A percentile compares a stretch with the other conserved stretches of the same genome.
Evolutionary conservation across 1,140 invertebrate genomes (phyloP).

Genomic region (Cecropterus lyciades): DNA sequence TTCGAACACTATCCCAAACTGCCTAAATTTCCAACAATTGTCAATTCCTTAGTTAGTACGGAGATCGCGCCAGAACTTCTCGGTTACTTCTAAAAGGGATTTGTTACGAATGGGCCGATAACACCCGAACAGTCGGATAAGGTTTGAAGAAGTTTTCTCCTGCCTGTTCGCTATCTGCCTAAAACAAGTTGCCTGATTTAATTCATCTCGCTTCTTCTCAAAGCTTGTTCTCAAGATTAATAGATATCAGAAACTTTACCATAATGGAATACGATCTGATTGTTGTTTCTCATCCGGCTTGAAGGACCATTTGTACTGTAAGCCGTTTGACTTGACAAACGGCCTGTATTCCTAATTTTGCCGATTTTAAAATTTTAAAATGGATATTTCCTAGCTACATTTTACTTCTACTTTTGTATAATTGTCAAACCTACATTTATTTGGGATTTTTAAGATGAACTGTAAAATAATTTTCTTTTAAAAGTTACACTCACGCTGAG

Average conservation of each 20-base stretch:
- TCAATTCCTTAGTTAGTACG: slow-evolving; percentile 17
- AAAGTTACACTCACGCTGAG: no score
- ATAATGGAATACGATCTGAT: slow-evolving; percentile 28
- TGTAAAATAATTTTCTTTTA: no score
- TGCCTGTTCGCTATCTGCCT: slow-evolving; percentile 17
- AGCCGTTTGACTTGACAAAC: slow-evolving; percentile 11
- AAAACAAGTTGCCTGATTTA: slow-evolving; percentile 34
- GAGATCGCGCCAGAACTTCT: slow-evolving; percentile 16
- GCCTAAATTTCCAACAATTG: slow-evolving; percentile 14
- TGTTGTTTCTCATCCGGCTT: slow-evolving; percentile 11
- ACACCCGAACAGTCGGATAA: slow-evolving; percentile 30
- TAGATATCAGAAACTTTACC: slow-evolving; percentile 24
- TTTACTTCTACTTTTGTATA: no score
- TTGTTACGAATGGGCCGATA: slow-evolving; percentile 31
- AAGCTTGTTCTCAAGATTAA: slow-evolving; percentile 32
- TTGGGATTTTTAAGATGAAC: no score
- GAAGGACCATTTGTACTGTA: slow-evolving; percentile 24
- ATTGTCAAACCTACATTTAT: no score
- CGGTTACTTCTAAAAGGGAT: slow-evolving; percentile 24
- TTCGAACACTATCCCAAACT: neutral
- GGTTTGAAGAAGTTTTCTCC: slow-evolving; percentile 15
- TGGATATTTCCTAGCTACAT: no score
- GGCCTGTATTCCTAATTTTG: neutral
- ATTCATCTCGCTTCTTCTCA: slow-evolving; percentile 30
- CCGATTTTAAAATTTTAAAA: neutral